Conservation (phyloP, 2,113 vertebrate genomes). For the Melanotaenia duboulayi region DNA sequence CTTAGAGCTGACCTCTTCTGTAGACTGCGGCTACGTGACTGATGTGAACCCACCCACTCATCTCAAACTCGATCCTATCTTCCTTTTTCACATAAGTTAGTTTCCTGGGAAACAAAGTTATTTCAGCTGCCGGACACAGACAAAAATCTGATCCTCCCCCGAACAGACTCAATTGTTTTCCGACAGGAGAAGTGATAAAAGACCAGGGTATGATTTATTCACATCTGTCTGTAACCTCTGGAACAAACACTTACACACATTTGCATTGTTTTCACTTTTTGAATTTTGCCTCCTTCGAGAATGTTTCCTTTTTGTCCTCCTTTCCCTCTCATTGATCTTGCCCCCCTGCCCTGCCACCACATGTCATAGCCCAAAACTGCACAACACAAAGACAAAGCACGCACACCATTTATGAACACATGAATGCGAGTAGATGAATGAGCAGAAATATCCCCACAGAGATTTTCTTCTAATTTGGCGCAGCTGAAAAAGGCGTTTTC, state of each 20-base stretch:
- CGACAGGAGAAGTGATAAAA: conserved; percentile 23
- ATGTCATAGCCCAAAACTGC: conserved; percentile 9
- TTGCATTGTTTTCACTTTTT: background rate
- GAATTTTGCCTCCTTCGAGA: background rate
- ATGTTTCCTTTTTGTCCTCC: background rate
- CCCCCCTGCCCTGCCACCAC: no score
- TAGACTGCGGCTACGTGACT: conserved; percentile 44
- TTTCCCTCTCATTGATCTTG: conserved; percentile 1
- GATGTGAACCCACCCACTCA: conserved; percentile 45
- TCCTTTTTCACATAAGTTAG: conserved; percentile 16
- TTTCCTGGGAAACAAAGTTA: conserved; percentile 61
- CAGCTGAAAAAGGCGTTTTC: conserved; percentile 7
- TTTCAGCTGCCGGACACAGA: background rate
- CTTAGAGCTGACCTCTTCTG: conserved; percentile 42
- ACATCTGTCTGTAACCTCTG: conserved; percentile 8
- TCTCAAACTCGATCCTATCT: conserved; percentile 13
- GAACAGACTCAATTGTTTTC: conserved; percentile 12
- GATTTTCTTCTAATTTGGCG: background rate
- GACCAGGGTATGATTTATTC: conserved; percentile 34
- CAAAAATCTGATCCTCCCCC: conserved; percentile 6
- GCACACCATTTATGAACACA: conserved; percentile 34
- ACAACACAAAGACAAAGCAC: conserved; percentile 25
- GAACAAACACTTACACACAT: conserved; percentile 12
- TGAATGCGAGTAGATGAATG: conserved; percentile 19
- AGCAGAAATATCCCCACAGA: conserved; percentile 11